A percentile compares a stretch with the other conserved stretches of the same genome.
phyloP scores from a whole-genome alignment of 2,888 invertebrate species.

The Tenthredo distinguenda region DNA sequence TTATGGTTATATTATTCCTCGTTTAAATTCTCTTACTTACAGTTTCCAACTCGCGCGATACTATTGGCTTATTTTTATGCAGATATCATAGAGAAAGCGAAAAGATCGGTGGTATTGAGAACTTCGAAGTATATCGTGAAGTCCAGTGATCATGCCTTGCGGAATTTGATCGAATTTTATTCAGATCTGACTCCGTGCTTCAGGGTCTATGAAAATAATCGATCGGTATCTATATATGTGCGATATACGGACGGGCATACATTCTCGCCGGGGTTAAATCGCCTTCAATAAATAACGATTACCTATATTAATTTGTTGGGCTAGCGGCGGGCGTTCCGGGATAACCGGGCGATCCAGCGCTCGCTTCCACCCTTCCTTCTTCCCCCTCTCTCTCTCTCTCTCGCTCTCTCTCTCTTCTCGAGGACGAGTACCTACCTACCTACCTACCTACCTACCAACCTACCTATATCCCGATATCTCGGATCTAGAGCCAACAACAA shows the following conservation, averaged over 20 bases:
- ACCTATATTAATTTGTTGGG: conserved; percentile 50
- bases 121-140: background rate
- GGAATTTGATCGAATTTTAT: background rate
- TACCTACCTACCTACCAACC: conserved; percentile 3
- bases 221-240: background rate
- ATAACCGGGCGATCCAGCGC: conserved; percentile 39
- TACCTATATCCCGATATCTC: conserved; percentile 65
- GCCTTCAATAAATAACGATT: conserved; percentile 49
- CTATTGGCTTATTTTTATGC: background rate
- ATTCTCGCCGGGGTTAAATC: conserved; percentile 36
- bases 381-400: background rate
- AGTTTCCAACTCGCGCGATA: background rate
- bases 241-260: background rate
- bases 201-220: background rate
- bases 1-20: background rate
- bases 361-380: conserved; percentile 11
- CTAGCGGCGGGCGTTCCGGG: conserved; percentile 49
- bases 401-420: background rate
- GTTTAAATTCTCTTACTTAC: background rate
- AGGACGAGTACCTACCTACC: conserved; percentile 14
- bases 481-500: conserved; percentile 77
- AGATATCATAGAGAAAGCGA: background rate
- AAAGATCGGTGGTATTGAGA: background rate
- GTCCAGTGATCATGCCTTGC: background rate
- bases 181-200: background rate